Percentiles rank a stretch among this genome's conserved stretches.
These are phyloP conservation scores for Paradisaea rubra DNA, from an alignment of 2,113 vertebrate species.

Conservation along the genomic window DNA sequence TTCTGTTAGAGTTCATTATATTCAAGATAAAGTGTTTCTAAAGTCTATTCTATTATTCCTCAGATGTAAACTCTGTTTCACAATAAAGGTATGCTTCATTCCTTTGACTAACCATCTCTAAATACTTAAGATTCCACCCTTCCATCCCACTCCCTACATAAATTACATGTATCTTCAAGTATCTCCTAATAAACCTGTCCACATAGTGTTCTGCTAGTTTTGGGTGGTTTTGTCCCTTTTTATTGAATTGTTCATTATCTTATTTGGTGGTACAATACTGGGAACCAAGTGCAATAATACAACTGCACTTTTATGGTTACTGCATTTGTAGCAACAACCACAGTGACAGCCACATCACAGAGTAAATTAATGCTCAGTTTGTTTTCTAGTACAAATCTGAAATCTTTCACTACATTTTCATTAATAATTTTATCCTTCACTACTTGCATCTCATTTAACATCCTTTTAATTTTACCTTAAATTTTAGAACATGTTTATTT, in stretches of 20 bases:
- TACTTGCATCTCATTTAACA: not conserved
- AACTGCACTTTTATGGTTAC: not conserved
- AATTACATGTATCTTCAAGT: not conserved
- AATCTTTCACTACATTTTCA: not conserved
- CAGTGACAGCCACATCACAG: not conserved
- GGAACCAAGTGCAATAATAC: not conserved
- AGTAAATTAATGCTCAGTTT: not conserved
- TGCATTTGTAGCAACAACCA: not conserved
- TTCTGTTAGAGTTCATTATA: not conserved
- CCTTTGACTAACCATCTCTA: not conserved
- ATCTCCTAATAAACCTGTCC: not conserved
- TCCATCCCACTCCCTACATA: not conserved
- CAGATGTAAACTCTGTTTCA: not conserved
- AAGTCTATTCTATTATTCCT: not conserved
- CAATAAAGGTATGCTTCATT: not conserved
- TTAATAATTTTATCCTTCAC: not conserved
- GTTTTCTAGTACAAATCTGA: not conserved
- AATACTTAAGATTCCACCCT: not conserved
- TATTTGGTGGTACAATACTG: not conserved
- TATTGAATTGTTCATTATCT: not conserved
- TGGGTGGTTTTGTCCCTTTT: not conserved
- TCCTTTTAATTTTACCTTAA: not conserved
- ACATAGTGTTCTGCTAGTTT: not conserved
- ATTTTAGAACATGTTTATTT: not conserved
- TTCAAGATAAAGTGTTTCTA: not conserved